phyloP scores from a whole-genome alignment of 2,797 vertebrate genomes.

The Pipistrellus pygmaeus region DNA sequence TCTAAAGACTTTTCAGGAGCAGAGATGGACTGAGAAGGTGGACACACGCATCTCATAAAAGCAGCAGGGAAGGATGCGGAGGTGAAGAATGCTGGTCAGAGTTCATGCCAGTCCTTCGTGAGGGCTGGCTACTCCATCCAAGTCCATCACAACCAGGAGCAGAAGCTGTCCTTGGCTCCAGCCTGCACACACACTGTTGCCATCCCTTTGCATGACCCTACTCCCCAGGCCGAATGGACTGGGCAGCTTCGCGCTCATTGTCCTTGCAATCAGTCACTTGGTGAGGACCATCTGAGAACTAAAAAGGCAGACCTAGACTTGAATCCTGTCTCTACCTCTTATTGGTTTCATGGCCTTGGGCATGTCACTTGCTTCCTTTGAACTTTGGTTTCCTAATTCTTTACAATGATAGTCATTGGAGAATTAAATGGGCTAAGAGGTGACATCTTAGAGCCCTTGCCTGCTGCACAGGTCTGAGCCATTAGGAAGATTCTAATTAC shows the following conservation, averaged over 20 bases:
- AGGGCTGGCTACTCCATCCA: background rate
- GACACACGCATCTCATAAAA: background rate
- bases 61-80: background rate
- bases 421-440: background rate
- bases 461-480: background rate
- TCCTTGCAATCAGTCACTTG: background rate
- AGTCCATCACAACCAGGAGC: background rate
- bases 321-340: background rate
- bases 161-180: background rate
- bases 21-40: background rate
- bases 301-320: background rate
- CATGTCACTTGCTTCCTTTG: background rate
- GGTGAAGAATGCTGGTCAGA: background rate
- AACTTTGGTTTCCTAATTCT: slow-evolving; percentile 32
- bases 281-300: background rate
- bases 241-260: background rate
- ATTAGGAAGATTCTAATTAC: background rate
- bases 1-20: background rate
- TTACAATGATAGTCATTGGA: background rate
- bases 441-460: background rate
- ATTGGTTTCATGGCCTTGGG: background rate
- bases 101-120: background rate
- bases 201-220: background rate
- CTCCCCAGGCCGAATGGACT: background rate
- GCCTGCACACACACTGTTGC: background rate